Evolutionary conservation across 2,888 invertebrate species (phyloP), one percentile per base, ranked within the genome.

Genomic region (Coecobrya sp.): DNA sequence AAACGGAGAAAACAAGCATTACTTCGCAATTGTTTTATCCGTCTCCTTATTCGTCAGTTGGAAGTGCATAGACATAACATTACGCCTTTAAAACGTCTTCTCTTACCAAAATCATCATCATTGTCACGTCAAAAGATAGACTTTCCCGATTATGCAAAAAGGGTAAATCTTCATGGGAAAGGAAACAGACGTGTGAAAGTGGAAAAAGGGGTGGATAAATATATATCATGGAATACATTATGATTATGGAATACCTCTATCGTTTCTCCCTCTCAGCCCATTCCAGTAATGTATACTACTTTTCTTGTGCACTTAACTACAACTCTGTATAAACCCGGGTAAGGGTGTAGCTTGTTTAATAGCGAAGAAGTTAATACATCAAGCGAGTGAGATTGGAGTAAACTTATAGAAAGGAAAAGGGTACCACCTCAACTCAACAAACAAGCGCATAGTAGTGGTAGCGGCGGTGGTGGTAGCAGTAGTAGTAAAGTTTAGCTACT

Each of bases 141-240:
- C 94, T 93, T 94, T 92, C 86, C 93, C 94, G 95, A 95, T 95
- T 95, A 95, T 95, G 95, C 94, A 95, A 95, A 95, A 94, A 94
- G 94, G 94, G 93, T 94, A 95, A 95, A 94, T 95, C 95, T 95
- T 94, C 95, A 94, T 95, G 95, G 94, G 95, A 95, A 95, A 91
- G 92, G 93, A 90, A 92, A 92, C 95, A 94, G 93, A 94, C 94
- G 95, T 94, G 94, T 94, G 93, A 94, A 94, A 93, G 93, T 85
- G 92, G 88, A 81, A 86, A 92, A 93, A 81, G 91, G 92, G 93
- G 90, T 73, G 93, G 87, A 55, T 81, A 55, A 81, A 81, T 81
- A 55, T 55, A 81, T 45, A 45, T 73, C 45, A 49, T 73, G 19
- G 42, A 19, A 73, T 70, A 70, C 25, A 70, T 70, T 70, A 62